Percentiles rank a stretch among this genome's conserved stretches.
Evolutionary conservation across 1,140 invertebrate species (phyloP).

Genomic region (Cyphomyrmex costatus): DNA sequence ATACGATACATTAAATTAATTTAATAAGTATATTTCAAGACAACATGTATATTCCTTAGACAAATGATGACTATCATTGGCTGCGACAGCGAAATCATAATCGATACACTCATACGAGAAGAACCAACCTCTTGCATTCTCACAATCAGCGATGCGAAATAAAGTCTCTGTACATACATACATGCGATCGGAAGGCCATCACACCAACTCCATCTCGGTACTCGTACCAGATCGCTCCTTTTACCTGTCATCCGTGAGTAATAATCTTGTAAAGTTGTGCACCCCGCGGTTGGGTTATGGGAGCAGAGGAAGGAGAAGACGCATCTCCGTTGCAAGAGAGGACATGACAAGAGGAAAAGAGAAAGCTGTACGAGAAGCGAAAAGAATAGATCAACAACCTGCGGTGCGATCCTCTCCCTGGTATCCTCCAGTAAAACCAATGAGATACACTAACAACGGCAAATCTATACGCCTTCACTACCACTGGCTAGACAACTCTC

Average conservation of each 20-base stretch:
- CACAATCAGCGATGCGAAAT: constrained; percentile 50
- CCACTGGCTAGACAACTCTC: constrained; percentile 26
- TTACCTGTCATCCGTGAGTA: constrained; percentile 78
- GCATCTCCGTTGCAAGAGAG: constrained; percentile 13
- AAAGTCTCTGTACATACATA: constrained; percentile 41
- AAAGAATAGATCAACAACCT: constrained; percentile 82
- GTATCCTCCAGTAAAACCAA: constrained; percentile 70
- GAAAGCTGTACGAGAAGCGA: constrained; percentile 65
- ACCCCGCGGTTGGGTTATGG: constrained; percentile 68
- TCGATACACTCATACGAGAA: neutral
- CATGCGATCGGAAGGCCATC: constrained; percentile 51
- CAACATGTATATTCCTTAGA: no score
- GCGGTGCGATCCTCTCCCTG: constrained; percentile 74
- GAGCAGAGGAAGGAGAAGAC: constrained; percentile 62
- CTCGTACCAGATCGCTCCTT: constrained; percentile 66
- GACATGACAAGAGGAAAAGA: constrained; percentile 42
- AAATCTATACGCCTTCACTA: constrained; percentile 69
- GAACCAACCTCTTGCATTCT: neutral
- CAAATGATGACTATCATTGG: neutral
- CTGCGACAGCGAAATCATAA: neutral
- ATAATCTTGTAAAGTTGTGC: constrained; percentile 79
- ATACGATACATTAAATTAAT: neutral
- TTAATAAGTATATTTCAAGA: no score
- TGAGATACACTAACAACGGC: constrained; percentile 72
- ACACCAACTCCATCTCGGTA: constrained; percentile 50